These are phyloP conservation scores for Microplitis manilae DNA, from an alignment of 2,888 invertebrate species.

Conservation along the genomic window DNA sequence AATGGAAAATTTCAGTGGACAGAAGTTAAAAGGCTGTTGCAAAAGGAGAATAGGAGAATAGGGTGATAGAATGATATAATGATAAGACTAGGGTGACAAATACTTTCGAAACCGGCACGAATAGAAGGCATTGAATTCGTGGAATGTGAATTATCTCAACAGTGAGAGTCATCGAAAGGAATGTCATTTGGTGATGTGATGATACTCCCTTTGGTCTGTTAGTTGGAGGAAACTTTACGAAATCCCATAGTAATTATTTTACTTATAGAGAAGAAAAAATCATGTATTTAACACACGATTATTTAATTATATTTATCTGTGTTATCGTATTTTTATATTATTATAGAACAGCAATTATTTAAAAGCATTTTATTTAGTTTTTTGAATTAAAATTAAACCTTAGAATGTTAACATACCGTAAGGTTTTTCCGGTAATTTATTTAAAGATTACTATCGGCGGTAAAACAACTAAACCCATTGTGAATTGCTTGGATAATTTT, in stretches of 20 bases:
- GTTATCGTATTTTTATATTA: too few relatives aligned
- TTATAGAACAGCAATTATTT: too few relatives aligned
- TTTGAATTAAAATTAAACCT: neutral
- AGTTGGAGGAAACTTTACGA: slow-evolving; percentile 25
- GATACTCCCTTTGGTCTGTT: slow-evolving; percentile 1
- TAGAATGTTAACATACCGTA: neutral
- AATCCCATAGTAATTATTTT: slow-evolving; percentile 31
- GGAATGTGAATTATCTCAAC: slow-evolving; percentile 32
- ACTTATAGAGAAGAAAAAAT: slow-evolving; percentile 12
- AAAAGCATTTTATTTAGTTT: neutral
- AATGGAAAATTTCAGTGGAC: too few relatives aligned
- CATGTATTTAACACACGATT: neutral
- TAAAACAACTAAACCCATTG: neutral
- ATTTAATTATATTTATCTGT: too few relatives aligned
- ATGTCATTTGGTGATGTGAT: slow-evolving; percentile 24
- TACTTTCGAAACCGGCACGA: slow-evolving; percentile 21
- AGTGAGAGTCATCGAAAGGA: slow-evolving; percentile 29
- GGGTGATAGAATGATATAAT: neutral
- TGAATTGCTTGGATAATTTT: neutral
- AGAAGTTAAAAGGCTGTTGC: too few relatives aligned
- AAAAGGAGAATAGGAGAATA: neutral
- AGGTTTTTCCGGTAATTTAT: neutral
- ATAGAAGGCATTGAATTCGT: slow-evolving; percentile 18
- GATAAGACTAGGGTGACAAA: slow-evolving; percentile 12
- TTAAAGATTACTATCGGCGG: slow-evolving; percentile 6